Evolutionary conservation across 2,888 invertebrate species (phyloP), one percentile per base, ranked within the genome.

Genomic region (Margaritifera margaritifera): DNA sequence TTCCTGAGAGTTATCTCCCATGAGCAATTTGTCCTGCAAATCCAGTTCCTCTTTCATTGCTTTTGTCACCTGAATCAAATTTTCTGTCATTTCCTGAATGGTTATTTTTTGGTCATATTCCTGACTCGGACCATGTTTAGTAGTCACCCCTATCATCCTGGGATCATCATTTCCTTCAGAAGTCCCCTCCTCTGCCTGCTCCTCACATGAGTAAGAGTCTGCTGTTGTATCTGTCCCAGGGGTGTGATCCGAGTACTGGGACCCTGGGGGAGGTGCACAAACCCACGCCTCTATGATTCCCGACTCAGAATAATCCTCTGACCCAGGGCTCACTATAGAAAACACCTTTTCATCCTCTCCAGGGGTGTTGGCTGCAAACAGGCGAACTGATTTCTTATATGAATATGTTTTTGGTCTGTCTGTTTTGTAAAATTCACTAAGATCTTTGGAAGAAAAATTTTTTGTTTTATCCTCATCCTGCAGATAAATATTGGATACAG

Each of bases 401-500:
- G 56, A 24, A 15, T 22, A 54, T 20, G 25, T 24, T n/a, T 64
- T 61, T 6, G 61, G 60, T 31, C 61, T 58, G 25, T 63, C 55
- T 11, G 57, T 19, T 42, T 69, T 75, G 19, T 74, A 73, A 24
- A 84, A 68, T 53, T 78, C 64, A 31, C 74, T 79, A 11, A 86
- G 72, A 69, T 85, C 84, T 72, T 88, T 89, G 60, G 75, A 76
- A 22, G 80, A 75, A 75, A 89, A 88, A 51, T 84, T 81, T 67
- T 80, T 82, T 11, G 86, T 88, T 69, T 89, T 89, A 69, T 88
- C 87, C 4, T 74, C 74, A 53, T 88, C 88, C 27, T 69, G 78
- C 8, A 86, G 68, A 65, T 85, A 80, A 59, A 89, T 87, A 75
- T 89, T 89, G 18, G 85, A 84, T 27, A 88, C 86, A n/a, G 86